Evolutionary conservation across 2,113 vertebrate species (phyloP).

Genomic region (Diphyllodes magnificus): DNA sequence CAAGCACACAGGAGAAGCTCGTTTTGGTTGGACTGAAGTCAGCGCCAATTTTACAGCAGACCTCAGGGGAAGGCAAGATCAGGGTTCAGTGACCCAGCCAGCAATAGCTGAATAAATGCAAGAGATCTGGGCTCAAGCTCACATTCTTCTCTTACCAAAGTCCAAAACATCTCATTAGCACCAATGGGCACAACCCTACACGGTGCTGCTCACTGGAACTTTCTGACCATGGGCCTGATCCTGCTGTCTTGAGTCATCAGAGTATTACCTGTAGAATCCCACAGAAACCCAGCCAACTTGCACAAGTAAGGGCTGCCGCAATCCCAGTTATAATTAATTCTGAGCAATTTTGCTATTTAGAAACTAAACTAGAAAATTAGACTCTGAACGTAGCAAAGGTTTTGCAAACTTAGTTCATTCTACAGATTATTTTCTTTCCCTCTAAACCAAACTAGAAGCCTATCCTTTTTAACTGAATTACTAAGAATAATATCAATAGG

Average conservation of each 20-base stretch:
- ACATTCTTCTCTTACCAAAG: not conserved
- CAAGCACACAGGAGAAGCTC: not conserved
- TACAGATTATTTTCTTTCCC: not conserved
- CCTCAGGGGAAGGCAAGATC: not conserved
- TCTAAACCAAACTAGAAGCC: not conserved
- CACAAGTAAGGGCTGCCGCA: not conserved
- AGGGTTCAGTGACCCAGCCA: not conserved
- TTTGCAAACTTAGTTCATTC: not conserved
- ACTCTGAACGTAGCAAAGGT: not conserved
- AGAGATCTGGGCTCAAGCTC: not conserved
- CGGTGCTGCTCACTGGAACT: rapidly evolving
- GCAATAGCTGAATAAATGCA: not conserved
- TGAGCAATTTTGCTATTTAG: not conserved
- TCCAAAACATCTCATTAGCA: not conserved
- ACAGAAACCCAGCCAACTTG: not conserved
- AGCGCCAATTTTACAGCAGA: not conserved
- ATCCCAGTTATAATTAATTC: not conserved
- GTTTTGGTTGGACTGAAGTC: not conserved
- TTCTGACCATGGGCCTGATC: not conserved
- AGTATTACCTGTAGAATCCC: not conserved
- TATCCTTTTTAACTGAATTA: not conserved
- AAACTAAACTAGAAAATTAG: not conserved
- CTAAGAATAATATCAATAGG: not conserved
- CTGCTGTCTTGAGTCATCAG: not conserved
- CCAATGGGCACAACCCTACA: not conserved